These are phyloP conservation scores for Xylota segnis DNA, from an alignment of 2,888 invertebrate genomes.

Conservation along the genomic window DNA sequence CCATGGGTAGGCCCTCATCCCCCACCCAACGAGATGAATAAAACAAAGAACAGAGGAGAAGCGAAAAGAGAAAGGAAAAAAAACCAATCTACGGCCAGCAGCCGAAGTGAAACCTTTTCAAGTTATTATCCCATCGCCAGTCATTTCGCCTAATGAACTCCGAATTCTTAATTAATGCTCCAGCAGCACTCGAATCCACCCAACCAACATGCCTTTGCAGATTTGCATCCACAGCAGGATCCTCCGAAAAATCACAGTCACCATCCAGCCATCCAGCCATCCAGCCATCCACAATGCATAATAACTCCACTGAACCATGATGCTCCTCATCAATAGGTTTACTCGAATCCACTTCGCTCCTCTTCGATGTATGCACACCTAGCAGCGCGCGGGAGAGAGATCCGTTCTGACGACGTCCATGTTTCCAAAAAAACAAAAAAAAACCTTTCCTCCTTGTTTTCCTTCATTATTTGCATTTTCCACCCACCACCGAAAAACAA, in stretches of 20 bases:
- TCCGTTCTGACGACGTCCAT: conserved; percentile 1
- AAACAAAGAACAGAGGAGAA: not conserved
- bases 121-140: conserved; percentile 17
- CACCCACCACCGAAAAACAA: conserved; percentile 37
- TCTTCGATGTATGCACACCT: conserved; percentile 21
- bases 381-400: too few species aligned
- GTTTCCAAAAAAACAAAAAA: too few species aligned
- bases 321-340: conserved; percentile 37
- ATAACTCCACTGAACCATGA: conserved; percentile 41
- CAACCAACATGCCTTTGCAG: not conserved
- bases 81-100: not conserved
- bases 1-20: too few species aligned
- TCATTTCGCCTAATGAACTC: conserved; percentile 29
- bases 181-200: not conserved
- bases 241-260: conserved; percentile 29
- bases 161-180: conserved; percentile 19
- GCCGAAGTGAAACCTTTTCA: not conserved
- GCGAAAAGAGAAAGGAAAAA: not conserved
- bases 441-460: not conserved
- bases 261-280: conserved; percentile 5
- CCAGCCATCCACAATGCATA: not conserved
- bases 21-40: too few species aligned
- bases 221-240: not conserved
- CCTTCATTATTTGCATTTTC: conserved; percentile 48
- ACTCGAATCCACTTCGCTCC: conserved; percentile 17